Evolutionary conservation across 2,113 vertebrate species (phyloP), one percentile per base, ranked within the genome.

Genomic region (Geococcyx californianus): DNA sequence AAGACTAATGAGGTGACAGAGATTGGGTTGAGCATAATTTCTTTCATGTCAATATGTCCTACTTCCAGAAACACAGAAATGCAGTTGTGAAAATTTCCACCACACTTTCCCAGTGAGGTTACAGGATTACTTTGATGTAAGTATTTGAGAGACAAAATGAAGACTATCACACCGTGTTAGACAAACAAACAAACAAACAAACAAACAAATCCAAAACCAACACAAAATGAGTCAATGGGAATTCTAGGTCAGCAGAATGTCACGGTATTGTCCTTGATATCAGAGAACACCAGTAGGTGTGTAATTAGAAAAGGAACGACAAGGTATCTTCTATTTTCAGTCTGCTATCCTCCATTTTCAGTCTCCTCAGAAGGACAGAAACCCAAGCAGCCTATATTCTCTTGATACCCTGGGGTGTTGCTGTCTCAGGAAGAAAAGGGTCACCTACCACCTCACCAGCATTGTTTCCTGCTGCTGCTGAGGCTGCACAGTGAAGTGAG

Each of bases 1-100:
- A 95, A 96, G 96, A 95, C 58, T 96, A 93, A 95, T 95, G 94
- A 95, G 74, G 94, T 93, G 91, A 95, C 94, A 96, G 87, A 87
- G 89, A 91, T 82, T 68, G 60, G 58, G 66, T 13, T 93, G 94
- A 94, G 84, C 89, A 94, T 95, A 81, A 72, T 94, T 96, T 93
- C 87, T 96, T 96, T 95, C 84, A 79, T 19, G 1, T 84, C 0
- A 1, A 33, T 94, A 62, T 95, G 87, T 89, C 87, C 84, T 93
- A 79, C 76, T 97, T 97, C 89, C 54, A 94, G 80, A 91, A 94
- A 87, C 52, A 91, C 60, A 92, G 84, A 89, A 90, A 79, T 60
- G 47, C 58, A 76, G 54, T 89, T 68, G 76, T 89, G 87, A 95
- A 94, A 91, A 95, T 78, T 84, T 94, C 93, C 40, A 82, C 69